Percentiles rank a stretch among this genome's conserved stretches.
These are phyloP conservation scores for Monochamus saltuarius DNA, from an alignment of 1,140 invertebrate genomes.

Conservation along the genomic window DNA sequence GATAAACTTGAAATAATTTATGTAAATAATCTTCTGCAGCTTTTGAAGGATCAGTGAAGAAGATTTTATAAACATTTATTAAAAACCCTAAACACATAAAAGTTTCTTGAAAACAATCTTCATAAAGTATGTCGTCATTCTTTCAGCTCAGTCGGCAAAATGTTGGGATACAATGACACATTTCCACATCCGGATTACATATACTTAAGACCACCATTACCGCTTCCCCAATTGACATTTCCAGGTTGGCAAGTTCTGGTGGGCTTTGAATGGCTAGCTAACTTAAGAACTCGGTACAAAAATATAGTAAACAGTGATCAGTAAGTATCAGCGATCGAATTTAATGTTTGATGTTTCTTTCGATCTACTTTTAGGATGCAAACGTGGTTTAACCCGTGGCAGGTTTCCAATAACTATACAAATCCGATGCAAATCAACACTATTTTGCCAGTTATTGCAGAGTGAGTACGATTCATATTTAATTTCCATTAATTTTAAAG, in stretches of 20 bases:
- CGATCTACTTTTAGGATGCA: conserved; percentile 42
- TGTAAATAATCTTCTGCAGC: too few relatives aligned
- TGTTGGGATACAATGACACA: conserved; percentile 56
- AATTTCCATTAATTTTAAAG: too few relatives aligned
- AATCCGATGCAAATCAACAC: conserved; percentile 68
- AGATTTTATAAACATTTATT: too few relatives aligned
- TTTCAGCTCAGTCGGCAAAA: conserved; percentile 50
- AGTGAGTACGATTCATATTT: conserved; percentile 52
- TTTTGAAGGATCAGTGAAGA: too few relatives aligned
- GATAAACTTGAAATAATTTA: too few relatives aligned
- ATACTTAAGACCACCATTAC: conserved; percentile 46
- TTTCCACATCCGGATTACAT: conserved; percentile 35
- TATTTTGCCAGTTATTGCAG: conserved; percentile 56
- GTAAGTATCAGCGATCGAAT: conserved; percentile 54
- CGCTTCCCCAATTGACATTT: conserved; percentile 59
- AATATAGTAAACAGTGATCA: conserved; percentile 61
- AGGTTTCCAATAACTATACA: conserved; percentile 63
- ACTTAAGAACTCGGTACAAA: conserved; percentile 58
- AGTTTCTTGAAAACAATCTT: too few relatives aligned
- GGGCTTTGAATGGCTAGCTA: conserved; percentile 61
- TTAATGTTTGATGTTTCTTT: conserved; percentile 13
- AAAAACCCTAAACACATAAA: too few relatives aligned
- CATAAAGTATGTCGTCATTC: too few relatives aligned
- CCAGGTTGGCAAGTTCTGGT: conserved; percentile 62
- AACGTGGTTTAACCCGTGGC: conserved; percentile 72